Conservation (phyloP, 2,113 vertebrate species). For the Chascanopsetta lugubris region DNA sequence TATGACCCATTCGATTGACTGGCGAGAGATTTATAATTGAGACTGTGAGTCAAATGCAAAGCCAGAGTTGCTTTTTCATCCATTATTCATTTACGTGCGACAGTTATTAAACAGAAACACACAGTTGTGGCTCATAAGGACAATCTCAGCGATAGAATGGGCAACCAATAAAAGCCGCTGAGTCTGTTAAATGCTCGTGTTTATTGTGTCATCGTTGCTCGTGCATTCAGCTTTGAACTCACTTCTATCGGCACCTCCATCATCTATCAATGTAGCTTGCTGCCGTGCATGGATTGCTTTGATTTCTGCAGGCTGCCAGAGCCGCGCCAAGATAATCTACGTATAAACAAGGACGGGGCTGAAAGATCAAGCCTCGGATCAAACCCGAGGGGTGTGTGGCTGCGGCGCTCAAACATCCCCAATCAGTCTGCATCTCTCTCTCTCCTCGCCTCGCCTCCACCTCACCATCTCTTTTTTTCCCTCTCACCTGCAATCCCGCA, state of each 20-base stretch:
- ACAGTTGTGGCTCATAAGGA: not conserved
- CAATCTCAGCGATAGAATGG: not conserved
- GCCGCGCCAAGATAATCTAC: constrained; percentile 56
- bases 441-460: constrained; percentile 1
- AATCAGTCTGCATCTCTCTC: constrained; percentile 50
- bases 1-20: not conserved
- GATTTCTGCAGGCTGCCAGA: constrained; percentile 36
- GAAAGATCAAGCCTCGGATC: constrained; percentile 60
- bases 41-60: not conserved
- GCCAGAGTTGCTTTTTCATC: not conserved
- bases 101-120: not conserved
- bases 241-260: not conserved
- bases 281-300: constrained; percentile 42
- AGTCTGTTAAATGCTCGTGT: no score
- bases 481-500: constrained; percentile 21
- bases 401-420: constrained; percentile 57
- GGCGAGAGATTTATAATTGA: constrained; percentile 2
- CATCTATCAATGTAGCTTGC: not conserved
- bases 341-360: constrained; percentile 63
- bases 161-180: no score
- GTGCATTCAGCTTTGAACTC: not conserved
- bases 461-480: constrained; percentile 19
- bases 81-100: not conserved
- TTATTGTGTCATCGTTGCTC: not conserved
- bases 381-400: constrained; percentile 32